A percentile compares a stretch with the other conserved stretches of the same genome.
phyloP scores from a whole-genome alignment of 2,797 vertebrate genomes.

The Malurus splendens region DNA sequence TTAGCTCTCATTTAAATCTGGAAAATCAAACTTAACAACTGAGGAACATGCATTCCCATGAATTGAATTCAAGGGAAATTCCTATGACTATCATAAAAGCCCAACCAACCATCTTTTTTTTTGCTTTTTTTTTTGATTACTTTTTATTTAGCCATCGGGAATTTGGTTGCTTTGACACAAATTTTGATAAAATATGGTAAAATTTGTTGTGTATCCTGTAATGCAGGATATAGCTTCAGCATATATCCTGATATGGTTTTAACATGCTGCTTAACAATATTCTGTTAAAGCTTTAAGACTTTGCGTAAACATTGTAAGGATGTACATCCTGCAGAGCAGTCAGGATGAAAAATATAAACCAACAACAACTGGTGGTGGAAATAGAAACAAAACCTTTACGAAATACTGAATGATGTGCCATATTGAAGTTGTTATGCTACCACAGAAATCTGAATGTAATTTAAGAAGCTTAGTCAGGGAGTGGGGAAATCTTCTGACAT shows the following conservation, averaged over 20 bases:
- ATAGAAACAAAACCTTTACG: conserved; percentile 33
- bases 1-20: neutral
- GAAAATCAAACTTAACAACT: neutral
- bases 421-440: conserved; percentile 63
- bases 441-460: conserved; percentile 67
- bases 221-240: conserved; percentile 6
- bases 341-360: conserved; percentile 55
- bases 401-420: conserved; percentile 27
- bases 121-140: neutral
- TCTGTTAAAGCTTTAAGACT: conserved; percentile 5
- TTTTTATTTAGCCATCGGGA: neutral
- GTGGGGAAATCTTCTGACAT: neutral
- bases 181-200: neutral
- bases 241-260: neutral
- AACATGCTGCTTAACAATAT: neutral
- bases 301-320: conserved; percentile 36
- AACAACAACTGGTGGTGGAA: conserved; percentile 54
- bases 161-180: neutral
- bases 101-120: neutral
- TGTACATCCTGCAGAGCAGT: conserved; percentile 37
- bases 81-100: neutral
- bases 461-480: conserved; percentile 35
- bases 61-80: neutral
- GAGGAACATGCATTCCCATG: neutral
- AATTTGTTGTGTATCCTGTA: neutral